Conservation (phyloP, 2,113 vertebrate genomes). For the Nipponia nippon region DNA sequence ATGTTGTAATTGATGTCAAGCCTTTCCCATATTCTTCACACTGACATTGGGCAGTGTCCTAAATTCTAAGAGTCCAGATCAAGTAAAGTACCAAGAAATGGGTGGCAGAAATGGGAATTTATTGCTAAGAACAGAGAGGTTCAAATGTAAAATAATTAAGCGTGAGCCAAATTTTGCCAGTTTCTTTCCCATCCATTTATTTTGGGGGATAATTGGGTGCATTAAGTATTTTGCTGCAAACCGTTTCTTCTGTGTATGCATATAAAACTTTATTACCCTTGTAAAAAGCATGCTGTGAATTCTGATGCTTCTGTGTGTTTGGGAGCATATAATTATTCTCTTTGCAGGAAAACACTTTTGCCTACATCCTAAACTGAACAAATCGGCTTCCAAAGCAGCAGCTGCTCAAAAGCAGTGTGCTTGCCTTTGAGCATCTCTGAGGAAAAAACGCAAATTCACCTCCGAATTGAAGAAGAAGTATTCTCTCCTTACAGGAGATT, state of each 20-base stretch:
- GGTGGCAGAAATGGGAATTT: conserved; percentile 61
- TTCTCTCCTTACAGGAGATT: background rate
- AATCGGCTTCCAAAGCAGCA: conserved; percentile 2
- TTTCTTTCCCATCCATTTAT: conserved; percentile 69
- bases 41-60: conserved; percentile 75
- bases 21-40: conserved; percentile 71
- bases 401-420: background rate
- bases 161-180: conserved; percentile 57
- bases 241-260: conserved; percentile 55
- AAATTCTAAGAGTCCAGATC: conserved; percentile 35
- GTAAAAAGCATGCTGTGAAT: conserved; percentile 80
- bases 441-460: background rate
- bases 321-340: conserved; percentile 60
- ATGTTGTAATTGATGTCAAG: conserved; percentile 84
- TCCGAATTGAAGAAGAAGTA: background rate
- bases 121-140: conserved; percentile 59
- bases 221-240: conserved; percentile 71
- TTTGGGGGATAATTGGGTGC: conserved; percentile 68
- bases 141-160: conserved; percentile 74
- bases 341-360: conserved; percentile 42
- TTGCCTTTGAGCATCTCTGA: background rate
- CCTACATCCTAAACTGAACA: conserved; percentile 48
- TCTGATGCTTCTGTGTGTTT: conserved; percentile 81
- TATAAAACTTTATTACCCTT: conserved; percentile 86
- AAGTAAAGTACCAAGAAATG: conserved; percentile 68